A percentile compares a stretch with the other conserved stretches of the same genome.
Conservation (phyloP, 2,113 vertebrate species). For the Gambusia affinis region DNA sequence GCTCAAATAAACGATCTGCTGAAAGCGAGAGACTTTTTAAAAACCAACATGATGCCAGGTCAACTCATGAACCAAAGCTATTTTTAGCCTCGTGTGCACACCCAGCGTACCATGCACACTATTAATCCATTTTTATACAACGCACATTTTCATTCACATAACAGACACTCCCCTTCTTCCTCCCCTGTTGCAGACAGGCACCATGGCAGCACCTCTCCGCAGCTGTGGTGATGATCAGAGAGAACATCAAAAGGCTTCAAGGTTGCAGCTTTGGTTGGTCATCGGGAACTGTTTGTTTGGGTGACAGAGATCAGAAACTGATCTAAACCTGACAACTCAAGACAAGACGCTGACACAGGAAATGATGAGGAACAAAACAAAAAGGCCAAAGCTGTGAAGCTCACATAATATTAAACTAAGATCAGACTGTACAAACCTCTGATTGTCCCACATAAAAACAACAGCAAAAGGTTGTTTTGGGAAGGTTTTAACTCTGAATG, state of each 20-base stretch:
- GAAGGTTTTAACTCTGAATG: not conserved
- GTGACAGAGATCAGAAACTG: conserved; percentile 24
- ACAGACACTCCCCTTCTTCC: conserved; percentile 18
- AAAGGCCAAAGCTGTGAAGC: not conserved
- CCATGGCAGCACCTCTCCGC: conserved; percentile 23
- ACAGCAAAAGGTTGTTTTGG: not conserved
- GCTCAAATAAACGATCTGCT: not conserved
- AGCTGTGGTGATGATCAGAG: conserved; percentile 59
- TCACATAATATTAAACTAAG: not conserved
- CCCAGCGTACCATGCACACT: conserved; percentile 30
- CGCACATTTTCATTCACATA: conserved; percentile 65
- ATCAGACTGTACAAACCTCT: not conserved
- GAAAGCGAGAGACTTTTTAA: conserved; percentile 7
- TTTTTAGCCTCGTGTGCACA: conserved; percentile 48
- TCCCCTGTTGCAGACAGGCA: not conserved
- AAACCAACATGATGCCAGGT: conserved; percentile 6
- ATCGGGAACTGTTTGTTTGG: conserved; percentile 12
- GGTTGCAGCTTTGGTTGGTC: conserved; percentile 40
- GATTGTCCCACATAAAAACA: not conserved
- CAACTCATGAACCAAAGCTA: conserved; percentile 17
- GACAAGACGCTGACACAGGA: not conserved
- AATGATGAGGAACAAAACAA: not conserved
- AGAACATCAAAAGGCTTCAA: conserved; percentile 67
- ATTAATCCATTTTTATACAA: conserved; percentile 63
- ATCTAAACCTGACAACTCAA: not conserved